Percentiles rank a stretch among this genome's conserved stretches.
phyloP scores from a whole-genome alignment of 2,888 invertebrate genomes.

The Tubulanus polymorphus region DNA sequence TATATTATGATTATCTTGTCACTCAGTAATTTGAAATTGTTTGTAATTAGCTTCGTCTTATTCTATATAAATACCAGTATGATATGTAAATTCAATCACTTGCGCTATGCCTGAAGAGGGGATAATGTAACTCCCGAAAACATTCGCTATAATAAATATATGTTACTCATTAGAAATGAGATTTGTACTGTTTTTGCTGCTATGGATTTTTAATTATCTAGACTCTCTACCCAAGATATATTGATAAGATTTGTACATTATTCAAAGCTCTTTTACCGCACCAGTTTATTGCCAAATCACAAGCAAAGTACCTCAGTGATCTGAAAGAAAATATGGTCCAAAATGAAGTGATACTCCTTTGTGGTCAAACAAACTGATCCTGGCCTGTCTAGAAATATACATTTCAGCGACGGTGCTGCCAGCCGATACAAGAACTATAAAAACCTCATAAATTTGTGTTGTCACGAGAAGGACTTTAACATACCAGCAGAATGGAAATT shows the following conservation, averaged over 20 bases:
- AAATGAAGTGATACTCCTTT: background rate
- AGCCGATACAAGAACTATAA: slow-evolving; percentile 5
- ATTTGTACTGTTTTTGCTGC: too few relatives aligned
- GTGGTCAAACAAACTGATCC: background rate
- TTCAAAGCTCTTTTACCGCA: background rate
- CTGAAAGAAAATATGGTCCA: slow-evolving; percentile 2
- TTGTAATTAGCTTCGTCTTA: too few relatives aligned
- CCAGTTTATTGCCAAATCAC: slow-evolving; percentile 4
- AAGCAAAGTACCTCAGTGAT: background rate
- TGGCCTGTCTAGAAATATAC: background rate
- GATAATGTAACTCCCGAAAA: too few relatives aligned
- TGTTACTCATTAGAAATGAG: too few relatives aligned
- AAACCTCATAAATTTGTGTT: slow-evolving; percentile 1
- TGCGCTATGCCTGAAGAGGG: too few relatives aligned
- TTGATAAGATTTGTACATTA: background rate
- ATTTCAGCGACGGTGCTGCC: slow-evolving; percentile 5
- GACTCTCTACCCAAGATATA: too few relatives aligned
- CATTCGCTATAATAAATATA: too few relatives aligned
- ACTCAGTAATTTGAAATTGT: too few relatives aligned
- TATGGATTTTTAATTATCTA: too few relatives aligned
- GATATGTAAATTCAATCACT: too few relatives aligned
- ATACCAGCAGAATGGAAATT: background rate
- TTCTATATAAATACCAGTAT: too few relatives aligned
- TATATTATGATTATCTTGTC: too few relatives aligned
- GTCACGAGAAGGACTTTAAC: background rate